Base-by-base conservation (phyloP, 2,113 vertebrate species). In the Acrocephalus kingi region DNA sequence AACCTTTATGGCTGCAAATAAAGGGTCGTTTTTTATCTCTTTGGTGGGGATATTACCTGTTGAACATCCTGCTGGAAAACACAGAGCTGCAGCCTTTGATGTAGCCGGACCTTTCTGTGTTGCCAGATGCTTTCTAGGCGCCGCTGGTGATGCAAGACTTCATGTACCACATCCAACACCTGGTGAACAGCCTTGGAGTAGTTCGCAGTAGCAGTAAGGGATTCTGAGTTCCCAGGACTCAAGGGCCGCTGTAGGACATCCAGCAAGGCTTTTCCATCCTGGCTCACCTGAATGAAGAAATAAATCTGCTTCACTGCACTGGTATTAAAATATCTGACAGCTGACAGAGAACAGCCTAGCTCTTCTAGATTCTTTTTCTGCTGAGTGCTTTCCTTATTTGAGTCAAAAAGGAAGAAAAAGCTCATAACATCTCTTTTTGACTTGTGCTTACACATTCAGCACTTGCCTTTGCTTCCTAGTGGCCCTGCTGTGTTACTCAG, bases 51-150 rank as follows among this genome's bases (percentile, higher is more conserved):
- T 15, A 79, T 97, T 97, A 99, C 99, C 99, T 99, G 99, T 84
- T 99, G 99, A 48, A 99, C 99, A 7, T 99, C 99, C 94, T 99
- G 99, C 96, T 99, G 99, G 96, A 99, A 99, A 87, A 99, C 99
- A 13, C 99, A 99, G 92, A 99, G 99, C 97, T 99, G 99, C 67
- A 99, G 98, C 77, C 99, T 98, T 97, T 99, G 99, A 94, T 99
- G 99, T 66, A 99, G 98, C 68, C 99, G 98, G 77, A 99, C 99
- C 77, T 99, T 99, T 67, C 99, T 98, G 95, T 99, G 99, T 91
- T 99, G 99, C 99, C 99, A 99, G 95, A 99, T 99, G 93, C 98
- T 99, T 95, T 99, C 99, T 6, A 99, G 98, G 27, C 99, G 98
- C 46, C 99, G 97, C 97, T 99, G 99, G 96, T 99, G 99, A 75